These are phyloP conservation scores for Campylorhamphus procurvoides DNA, from an alignment of 2,113 vertebrate species.

Conservation along the genomic window DNA sequence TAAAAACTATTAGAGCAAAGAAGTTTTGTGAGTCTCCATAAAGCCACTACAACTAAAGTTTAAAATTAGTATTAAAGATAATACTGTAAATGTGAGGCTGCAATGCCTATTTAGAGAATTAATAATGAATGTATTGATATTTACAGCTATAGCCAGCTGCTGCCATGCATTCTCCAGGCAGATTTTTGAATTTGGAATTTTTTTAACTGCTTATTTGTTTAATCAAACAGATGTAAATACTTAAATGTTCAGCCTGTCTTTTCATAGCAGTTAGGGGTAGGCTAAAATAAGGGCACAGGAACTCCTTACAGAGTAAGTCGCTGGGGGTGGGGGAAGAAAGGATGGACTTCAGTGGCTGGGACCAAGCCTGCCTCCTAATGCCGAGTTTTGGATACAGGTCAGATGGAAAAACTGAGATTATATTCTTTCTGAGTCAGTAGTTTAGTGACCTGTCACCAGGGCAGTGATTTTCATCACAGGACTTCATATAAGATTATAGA, in stretches of 20 bases:
- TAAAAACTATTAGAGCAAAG: neutral
- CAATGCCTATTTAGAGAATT: neutral
- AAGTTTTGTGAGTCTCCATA: neutral
- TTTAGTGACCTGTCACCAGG: neutral
- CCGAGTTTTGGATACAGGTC: neutral
- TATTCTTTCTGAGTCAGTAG: neutral
- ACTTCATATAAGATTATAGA: neutral
- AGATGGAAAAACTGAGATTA: neutral
- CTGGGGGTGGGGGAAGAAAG: rapidly evolving
- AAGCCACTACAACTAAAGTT: neutral
- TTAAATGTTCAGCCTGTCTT: neutral
- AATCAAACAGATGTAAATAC: neutral
- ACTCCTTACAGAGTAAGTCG: neutral
- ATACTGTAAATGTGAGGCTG: neutral
- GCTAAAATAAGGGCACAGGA: neutral
- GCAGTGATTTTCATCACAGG: neutral
- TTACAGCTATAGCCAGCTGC: neutral
- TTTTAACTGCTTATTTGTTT: neutral
- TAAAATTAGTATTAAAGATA: neutral
- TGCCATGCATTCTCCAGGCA: neutral
- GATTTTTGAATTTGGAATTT: neutral
- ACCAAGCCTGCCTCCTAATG: neutral
- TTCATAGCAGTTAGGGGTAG: neutral
- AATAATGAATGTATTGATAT: neutral
- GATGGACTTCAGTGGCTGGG: neutral